Conservation (phyloP, 2,113 vertebrate species). For the Petrocephalus zakoni region DNA sequence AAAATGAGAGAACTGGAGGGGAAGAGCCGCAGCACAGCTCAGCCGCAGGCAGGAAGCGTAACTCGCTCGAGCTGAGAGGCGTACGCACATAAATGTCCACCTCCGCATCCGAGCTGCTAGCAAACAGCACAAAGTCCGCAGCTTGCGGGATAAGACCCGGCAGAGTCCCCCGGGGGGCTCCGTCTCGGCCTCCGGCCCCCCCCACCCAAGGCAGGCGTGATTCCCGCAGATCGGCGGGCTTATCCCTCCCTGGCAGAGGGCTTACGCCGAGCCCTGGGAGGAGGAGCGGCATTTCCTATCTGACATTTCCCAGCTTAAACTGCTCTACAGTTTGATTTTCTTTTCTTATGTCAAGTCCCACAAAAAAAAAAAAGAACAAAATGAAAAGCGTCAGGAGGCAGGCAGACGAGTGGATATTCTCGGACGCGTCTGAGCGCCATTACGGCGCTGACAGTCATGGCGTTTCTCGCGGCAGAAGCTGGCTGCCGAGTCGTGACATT, state of each 20-base stretch:
- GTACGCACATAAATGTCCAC: background rate
- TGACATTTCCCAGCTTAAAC: conserved; percentile 3
- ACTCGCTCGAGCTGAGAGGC: background rate
- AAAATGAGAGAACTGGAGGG: background rate
- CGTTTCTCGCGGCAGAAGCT: background rate
- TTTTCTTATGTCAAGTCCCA: background rate
- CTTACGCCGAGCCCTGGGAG: background rate
- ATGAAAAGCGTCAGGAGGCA: background rate
- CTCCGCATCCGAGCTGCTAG: background rate
- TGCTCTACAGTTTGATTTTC: background rate
- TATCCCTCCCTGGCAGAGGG: background rate
- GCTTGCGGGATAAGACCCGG: background rate
- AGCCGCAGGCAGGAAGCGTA: background rate
- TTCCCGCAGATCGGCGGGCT: background rate
- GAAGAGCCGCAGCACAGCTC: background rate
- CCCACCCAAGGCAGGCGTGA: background rate
- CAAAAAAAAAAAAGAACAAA: background rate
- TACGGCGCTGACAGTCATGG: background rate
- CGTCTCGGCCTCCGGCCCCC: background rate
- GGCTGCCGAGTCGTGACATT: background rate
- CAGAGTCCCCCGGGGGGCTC: background rate
- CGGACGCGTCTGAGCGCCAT: background rate
- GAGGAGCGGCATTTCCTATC: background rate
- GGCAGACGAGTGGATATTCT: background rate
- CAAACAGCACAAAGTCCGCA: background rate